Conservation (phyloP, 2,113 vertebrate species). For the Polyodon spathula region DNA sequence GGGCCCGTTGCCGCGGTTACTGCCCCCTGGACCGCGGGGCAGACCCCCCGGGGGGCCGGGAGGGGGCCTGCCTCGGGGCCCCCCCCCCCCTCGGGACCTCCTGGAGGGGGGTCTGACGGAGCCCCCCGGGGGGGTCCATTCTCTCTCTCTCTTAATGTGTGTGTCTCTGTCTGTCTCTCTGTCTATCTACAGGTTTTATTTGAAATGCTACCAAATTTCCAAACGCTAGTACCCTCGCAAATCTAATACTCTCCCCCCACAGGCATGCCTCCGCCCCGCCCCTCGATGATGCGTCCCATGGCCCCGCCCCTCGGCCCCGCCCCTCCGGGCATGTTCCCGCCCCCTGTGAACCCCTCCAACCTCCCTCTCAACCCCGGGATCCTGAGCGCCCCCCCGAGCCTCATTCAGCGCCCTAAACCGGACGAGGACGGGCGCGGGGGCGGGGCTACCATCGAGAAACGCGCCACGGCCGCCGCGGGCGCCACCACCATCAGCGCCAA, state of each 20-base stretch:
- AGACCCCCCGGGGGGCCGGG: constrained; percentile 89
- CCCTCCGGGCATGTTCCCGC: constrained; percentile 78
- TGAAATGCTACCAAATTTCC: too few species aligned
- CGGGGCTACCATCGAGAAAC: constrained; percentile 71
- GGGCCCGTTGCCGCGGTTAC: constrained; percentile 81
- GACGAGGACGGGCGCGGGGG: constrained; percentile 40
- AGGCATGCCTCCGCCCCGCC: constrained; percentile 93
- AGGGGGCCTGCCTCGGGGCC: too few species aligned
- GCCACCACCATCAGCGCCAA: constrained; percentile 92
- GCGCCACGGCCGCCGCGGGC: constrained; percentile 50
- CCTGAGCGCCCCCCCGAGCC: constrained; percentile 84
- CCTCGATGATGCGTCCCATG: constrained; percentile 73
- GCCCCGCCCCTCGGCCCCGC: constrained; percentile 69
- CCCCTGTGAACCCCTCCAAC: constrained; percentile 64
- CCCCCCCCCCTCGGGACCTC: too few species aligned
- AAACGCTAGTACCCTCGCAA: constrained; percentile 11
- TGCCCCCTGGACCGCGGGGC: constrained; percentile 89
- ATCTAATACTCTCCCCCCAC: not conserved
- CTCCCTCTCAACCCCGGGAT: constrained; percentile 75
- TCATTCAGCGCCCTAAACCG: constrained; percentile 85
- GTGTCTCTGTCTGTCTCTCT: not conserved
- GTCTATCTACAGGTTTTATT: not conserved
- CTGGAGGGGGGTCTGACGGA: too few species aligned
- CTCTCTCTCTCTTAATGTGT: too few species aligned
- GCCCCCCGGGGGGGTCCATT: too few species aligned